Conservation (phyloP, 2,888 invertebrate genomes). For the Rhingia campestris region DNA sequence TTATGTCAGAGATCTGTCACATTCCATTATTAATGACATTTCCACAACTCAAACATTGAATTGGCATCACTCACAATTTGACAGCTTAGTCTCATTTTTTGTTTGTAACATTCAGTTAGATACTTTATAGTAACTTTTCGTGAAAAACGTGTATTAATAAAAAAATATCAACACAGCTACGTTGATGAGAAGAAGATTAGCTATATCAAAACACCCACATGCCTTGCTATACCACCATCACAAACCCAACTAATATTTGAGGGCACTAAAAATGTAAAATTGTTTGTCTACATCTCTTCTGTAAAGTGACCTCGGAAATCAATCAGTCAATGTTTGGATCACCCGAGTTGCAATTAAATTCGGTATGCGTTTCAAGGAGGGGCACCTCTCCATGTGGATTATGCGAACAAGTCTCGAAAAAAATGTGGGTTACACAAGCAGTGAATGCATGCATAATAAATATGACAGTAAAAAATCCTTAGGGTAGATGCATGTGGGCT, state of each 20-base stretch:
- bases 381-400: background rate
- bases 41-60: too few relatives aligned
- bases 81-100: too few relatives aligned
- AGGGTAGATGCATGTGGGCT: too few relatives aligned
- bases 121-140: too few relatives aligned
- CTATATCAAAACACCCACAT: background rate
- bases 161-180: background rate
- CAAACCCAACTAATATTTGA: background rate
- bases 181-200: background rate
- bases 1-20: too few relatives aligned
- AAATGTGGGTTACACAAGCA: background rate
- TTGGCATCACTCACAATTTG: too few relatives aligned
- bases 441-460: background rate
- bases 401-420: background rate
- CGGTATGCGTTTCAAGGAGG: slow-evolving; percentile 13
- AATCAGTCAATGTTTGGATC: slow-evolving; percentile 5
- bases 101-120: too few relatives aligned
- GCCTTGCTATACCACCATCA: background rate
- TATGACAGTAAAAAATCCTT: too few relatives aligned
- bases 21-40: too few relatives aligned
- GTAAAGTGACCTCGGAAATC: slow-evolving; percentile 9
- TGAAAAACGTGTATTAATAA: background rate
- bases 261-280: slow-evolving; percentile 5
- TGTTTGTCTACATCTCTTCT: background rate
- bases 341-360: background rate